Evolutionary conservation across 2,113 vertebrate species (phyloP), one percentile per base, ranked within the genome.

Genomic region (Rhabdomys dilectus): DNA sequence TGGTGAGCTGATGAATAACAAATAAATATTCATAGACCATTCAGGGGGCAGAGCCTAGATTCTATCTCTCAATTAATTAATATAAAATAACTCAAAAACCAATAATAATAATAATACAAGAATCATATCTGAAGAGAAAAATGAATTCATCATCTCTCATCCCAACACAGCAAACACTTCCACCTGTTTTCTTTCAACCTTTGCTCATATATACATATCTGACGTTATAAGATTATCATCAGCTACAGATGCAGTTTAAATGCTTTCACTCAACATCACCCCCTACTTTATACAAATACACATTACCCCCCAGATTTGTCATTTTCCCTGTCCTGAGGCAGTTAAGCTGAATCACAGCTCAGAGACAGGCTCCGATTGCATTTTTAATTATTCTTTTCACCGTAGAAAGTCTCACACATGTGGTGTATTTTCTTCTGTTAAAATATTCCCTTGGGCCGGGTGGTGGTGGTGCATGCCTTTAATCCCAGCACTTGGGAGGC

Each of bases 261-360:
- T 62, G 21, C 39, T 91, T 95, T 88, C 64, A 84, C 68, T 95
- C 73, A 86, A n/a, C 24, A 73, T 82, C 64, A 75, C 42, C 21
- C 72, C 6, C 48, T 6, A 42, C 12, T 64, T 58, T 76, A 89
- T 36, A 72, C 3, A 84, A 29, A 53, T 81, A 15, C 31, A 64
- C 17, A 17, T 45, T 85, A 89, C 75, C 31, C 12, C 81, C 78
- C 17, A 12, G 70, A 39, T 68, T 88, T 90, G 56, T 31, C 58
- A 10, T 85, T 48, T 89, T 73, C 73, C 36, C 42, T 58, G 39
- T 39, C 70, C 45, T 17, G 24, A 13, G 31, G 66, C 36, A 19
- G 48, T 26, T 26, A 5, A 75, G 39, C 26, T 60, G 29, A 94
- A 66, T 76, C 77, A 96, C 48, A 53, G 62, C 72, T 53, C 66